Percentiles rank a stretch among this genome's conserved stretches.
These are phyloP conservation scores for Aurelia coerulea DNA, from an alignment of 30 jellyfish, hydroid and myxozoan genomes.

Conservation along the genomic window DNA sequence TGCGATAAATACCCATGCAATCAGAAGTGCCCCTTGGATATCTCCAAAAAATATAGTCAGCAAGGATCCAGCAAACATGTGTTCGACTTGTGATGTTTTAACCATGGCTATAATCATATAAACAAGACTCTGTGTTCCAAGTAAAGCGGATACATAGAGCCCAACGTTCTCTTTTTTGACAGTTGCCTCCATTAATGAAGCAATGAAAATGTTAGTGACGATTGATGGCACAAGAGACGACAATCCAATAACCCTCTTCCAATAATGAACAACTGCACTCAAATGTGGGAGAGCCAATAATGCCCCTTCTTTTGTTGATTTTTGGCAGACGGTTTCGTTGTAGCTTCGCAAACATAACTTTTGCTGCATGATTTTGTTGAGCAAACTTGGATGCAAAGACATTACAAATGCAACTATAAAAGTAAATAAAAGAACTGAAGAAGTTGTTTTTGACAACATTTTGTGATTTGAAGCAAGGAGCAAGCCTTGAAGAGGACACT, in stretches of 20 bases:
- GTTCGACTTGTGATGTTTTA: conserved; percentile 21
- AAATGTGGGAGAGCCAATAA: not conserved
- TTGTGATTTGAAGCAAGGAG: too few relatives aligned
- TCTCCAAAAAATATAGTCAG: conserved; percentile 35
- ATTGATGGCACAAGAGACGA: conserved; percentile 18
- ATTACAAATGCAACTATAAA: conserved; percentile 12
- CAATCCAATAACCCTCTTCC: conserved; percentile 3
- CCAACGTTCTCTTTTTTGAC: conserved; percentile 34
- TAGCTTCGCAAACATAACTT: conserved; percentile 14
- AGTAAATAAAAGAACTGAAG: not conserved
- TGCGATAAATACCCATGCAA: conserved; percentile 39
- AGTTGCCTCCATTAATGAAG: conserved; percentile 7
- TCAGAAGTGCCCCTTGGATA: conserved; percentile 41
- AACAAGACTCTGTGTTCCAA: conserved; percentile 49
- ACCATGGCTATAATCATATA: conserved; percentile 13
- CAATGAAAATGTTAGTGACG: not conserved
- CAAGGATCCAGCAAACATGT: conserved; percentile 26
- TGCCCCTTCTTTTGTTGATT: not conserved
- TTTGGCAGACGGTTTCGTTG: conserved; percentile 3
- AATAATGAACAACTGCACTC: not conserved
- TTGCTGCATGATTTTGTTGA: conserved; percentile 6
- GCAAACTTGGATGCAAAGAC: conserved; percentile 2
- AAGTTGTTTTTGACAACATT: conserved; percentile 18
- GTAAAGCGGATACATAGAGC: conserved; percentile 17
- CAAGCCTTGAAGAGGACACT: too few relatives aligned